Evolutionary conservation across 2,113 vertebrate species (phyloP).

Genomic region (Dicrurus megarhynchus): DNA sequence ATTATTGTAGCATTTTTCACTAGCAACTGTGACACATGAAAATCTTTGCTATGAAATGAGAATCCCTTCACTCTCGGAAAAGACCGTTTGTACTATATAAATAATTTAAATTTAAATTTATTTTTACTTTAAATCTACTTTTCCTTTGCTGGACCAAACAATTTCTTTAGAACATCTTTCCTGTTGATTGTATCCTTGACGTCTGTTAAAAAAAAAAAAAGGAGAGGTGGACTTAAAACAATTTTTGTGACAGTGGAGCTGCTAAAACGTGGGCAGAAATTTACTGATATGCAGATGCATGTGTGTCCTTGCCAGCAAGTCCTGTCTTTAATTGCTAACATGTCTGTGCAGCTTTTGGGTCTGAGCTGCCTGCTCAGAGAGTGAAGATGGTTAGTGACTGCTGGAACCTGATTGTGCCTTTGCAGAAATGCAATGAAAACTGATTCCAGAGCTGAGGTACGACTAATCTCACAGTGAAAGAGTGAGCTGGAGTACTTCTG

Average conservation of each 20-base stretch:
- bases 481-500: neutral
- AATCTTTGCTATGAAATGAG: neutral
- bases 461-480: neutral
- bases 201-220: neutral
- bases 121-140: neutral
- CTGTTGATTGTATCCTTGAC: neutral
- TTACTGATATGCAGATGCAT: neutral
- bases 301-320: neutral
- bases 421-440: neutral
- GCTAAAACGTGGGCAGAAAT: neutral
- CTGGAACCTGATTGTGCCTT: neutral
- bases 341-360: neutral
- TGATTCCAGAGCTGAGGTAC: neutral
- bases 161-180: neutral
- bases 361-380: neutral
- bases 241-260: neutral
- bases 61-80: neutral
- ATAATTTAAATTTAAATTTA: neutral
- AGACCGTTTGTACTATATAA: neutral
- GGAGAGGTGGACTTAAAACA: neutral
- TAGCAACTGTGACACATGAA: neutral
- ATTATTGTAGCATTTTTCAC: neutral
- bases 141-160: neutral
- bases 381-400: neutral
- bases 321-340: neutral